These are phyloP conservation scores for honey bee (Apis mellifera) DNA, from an alignment of 1,140 invertebrate species.

Conservation along the genomic window Amel_HAv3.1 CM009937.2:9583001-9583500, in stretches of 20 bases:
- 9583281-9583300: constrained; percentile 65
- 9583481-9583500: constrained; percentile 61
- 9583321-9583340: too few relatives aligned
- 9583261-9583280: constrained; percentile 66
- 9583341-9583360: not conserved
- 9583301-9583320: constrained; percentile 15
- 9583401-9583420: not conserved
- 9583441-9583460: not conserved
- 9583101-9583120: constrained; percentile 62
- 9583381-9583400: not conserved
- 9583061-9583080: constrained; percentile 62
- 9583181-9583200: constrained; percentile 53
- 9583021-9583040: constrained; percentile 49
- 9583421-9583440: not conserved
- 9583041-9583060: constrained; percentile 51
- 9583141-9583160: constrained; percentile 63
- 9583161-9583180: constrained; percentile 57
- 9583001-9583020: constrained; percentile 55
- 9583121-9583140: constrained; percentile 52
- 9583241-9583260: constrained; percentile 42
- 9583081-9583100: constrained; percentile 65
- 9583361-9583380: not conserved
- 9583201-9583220: constrained; percentile 42
- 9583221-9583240: constrained; percentile 28
- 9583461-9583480: constrained; percentile 45